Base-by-base conservation (phyloP, 2,888 invertebrate genomes). In the Troilus luridus region DNA sequence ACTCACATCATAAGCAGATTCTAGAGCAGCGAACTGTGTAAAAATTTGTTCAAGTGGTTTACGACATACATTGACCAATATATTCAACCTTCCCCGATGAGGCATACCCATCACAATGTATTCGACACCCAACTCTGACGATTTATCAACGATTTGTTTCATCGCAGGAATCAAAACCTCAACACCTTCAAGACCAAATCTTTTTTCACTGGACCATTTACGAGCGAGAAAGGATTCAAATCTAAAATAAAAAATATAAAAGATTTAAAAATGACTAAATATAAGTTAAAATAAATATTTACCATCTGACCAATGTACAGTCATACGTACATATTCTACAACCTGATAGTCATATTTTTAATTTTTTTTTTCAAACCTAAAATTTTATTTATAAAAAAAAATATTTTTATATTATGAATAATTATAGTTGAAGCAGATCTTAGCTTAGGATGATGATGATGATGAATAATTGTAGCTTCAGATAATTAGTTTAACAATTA, bases 131-230 rank as follows among this genome's bases (percentile, higher is more conserved):
- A 98, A 95, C 91, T 97, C 97, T 12, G 99, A 99, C 41, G 99
- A 99, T 90, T 97, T 97, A 94, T 99, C 99, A 93, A 99, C 99
- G 91, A 99, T 97, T 94, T 98, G 98, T 95, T 99, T 99, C 97
- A 99, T 98, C 0, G 99, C 98, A 0, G 99, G 99, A 93, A 99
- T 99, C 93, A 99, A 95, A 93, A 99, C 99, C 95, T 99, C 99
- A 95, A 99, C 98, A 85, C 99, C 99, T 94, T 99, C 99, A 90
- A 99, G 95, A 93, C 99, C 99, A 95, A 99, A 99, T 93, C 99
- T 97, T 94, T 99, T 99, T 95, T 99, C 99, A 19, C 99, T 99
- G 6, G 99, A 98, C 97, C 98, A 99, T 95, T 99, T 99, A 94
- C 98, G 98, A 0, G 99, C 99, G 93, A 99, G 95, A 95, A 99